Evolutionary conservation across 2,888 invertebrate species (phyloP).

Genomic region (Dinocampus coccinellae): DNA sequence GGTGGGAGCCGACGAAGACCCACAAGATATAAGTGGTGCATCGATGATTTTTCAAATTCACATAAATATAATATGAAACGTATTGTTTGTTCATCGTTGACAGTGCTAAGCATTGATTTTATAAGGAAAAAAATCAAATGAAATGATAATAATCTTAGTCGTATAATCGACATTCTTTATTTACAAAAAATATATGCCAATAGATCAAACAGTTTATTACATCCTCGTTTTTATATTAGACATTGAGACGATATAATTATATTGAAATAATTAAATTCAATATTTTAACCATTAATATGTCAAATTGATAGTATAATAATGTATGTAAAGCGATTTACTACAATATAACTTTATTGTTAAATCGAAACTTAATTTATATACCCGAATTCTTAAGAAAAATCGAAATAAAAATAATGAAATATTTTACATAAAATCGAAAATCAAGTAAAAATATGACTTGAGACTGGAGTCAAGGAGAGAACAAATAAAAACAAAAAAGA

Average conservation of each 20-base stretch:
- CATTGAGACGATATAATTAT: constrained; percentile 3
- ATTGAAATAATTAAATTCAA: not conserved
- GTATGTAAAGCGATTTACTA: not conserved
- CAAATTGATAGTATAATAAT: not conserved
- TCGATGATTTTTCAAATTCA: constrained; percentile 9
- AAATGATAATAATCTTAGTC: constrained; percentile 8
- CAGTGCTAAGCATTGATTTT: not conserved
- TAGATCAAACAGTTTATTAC: constrained; percentile 22
- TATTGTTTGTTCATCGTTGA: not conserved
- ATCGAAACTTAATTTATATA: not conserved
- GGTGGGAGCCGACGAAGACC: constrained; percentile 57
- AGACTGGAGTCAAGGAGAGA: not conserved
- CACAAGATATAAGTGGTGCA: constrained; percentile 46
- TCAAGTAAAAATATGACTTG: not conserved
- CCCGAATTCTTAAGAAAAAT: not conserved
- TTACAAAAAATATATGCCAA: constrained; percentile 48
- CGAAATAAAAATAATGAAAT: not conserved
- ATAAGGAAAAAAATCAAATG: constrained; percentile 30
- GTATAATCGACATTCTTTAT: constrained; percentile 43
- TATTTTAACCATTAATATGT: not conserved
- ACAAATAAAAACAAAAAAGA: not conserved
- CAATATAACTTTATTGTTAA: not conserved
- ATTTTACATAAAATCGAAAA: not conserved
- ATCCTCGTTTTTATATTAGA: not conserved
- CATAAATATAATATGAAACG: not conserved